These are phyloP conservation scores for Apodemia zela DNA, from an alignment of 2,888 invertebrate species.

Conservation along the genomic window DNA sequence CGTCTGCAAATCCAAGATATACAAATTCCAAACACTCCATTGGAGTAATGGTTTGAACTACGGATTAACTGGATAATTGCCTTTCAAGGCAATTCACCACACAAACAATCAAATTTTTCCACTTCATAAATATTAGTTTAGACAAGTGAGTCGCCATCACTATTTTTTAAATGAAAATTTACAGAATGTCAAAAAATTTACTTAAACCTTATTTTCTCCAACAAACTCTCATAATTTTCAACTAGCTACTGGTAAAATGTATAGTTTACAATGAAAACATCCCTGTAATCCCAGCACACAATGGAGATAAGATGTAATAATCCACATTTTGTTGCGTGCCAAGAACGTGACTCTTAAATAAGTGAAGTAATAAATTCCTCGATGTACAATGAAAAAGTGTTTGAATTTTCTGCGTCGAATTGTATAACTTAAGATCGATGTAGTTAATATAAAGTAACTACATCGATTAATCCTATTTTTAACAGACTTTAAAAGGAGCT, in stretches of 20 bases:
- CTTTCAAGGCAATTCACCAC: no score
- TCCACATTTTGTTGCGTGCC: neutral
- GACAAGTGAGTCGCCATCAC: no score
- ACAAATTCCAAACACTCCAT: no score
- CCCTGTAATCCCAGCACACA: neutral
- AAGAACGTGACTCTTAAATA: conserved; percentile 10
- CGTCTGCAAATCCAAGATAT: no score
- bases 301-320: neutral
- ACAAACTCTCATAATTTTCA: neutral
- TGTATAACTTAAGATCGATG: neutral
- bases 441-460: no score
- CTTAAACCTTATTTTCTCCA: neutral
- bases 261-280: neutral
- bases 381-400: neutral
- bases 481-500: no score
- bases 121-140: no score
- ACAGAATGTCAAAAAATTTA: neutral
- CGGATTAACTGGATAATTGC: no score
- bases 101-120: no score
- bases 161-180: no score
- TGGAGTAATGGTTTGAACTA: no score
- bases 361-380: conserved; percentile 5
- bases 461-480: no score
- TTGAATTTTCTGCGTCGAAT: neutral
- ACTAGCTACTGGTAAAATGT: neutral